These are phyloP conservation scores for Drosophila phalerata DNA, from an alignment of 2,888 invertebrate genomes.

Conservation along the genomic window DNA sequence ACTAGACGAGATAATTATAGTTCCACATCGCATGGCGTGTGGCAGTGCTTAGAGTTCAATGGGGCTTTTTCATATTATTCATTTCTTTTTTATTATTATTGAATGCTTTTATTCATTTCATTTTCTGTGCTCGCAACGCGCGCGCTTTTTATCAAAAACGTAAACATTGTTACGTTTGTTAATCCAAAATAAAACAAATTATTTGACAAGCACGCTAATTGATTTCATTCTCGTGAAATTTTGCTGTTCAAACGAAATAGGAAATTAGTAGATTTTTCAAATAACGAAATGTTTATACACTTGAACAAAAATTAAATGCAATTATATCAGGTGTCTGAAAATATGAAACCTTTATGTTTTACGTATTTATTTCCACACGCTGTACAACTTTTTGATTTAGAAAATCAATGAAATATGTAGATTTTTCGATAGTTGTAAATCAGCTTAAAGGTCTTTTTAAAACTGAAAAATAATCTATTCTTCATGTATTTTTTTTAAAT, in stretches of 20 bases:
- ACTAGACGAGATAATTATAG: conserved; percentile 51
- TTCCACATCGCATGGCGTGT: conserved; percentile 39
- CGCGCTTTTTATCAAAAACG: conserved; percentile 41
- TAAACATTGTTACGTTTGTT: conserved; percentile 52
- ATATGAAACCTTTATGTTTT: neutral
- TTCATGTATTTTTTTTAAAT: too few species aligned
- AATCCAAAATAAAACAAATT: conserved; percentile 73
- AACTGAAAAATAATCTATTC: too few species aligned
- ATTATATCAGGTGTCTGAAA: neutral
- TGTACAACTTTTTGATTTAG: too few species aligned
- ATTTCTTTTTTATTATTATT: conserved; percentile 19
- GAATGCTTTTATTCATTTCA: conserved; percentile 9
- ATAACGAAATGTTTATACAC: conserved; percentile 17
- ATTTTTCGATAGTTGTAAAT: too few species aligned
- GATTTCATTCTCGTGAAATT: conserved; percentile 72
- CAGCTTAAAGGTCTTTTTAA: too few species aligned
- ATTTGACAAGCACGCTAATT: conserved; percentile 72
- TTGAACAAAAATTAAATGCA: conserved; percentile 1
- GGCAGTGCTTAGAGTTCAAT: conserved; percentile 33
- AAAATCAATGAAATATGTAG: too few species aligned
- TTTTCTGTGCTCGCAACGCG: neutral
- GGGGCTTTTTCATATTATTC: conserved; percentile 28
- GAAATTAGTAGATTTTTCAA: conserved; percentile 22
- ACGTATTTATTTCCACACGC: neutral
- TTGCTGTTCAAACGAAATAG: conserved; percentile 16